Percentiles rank a stretch among this genome's conserved stretches.
Evolutionary conservation across 2,797 vertebrate species (phyloP).

Genomic region (Chrysocyon brachyurus): DNA sequence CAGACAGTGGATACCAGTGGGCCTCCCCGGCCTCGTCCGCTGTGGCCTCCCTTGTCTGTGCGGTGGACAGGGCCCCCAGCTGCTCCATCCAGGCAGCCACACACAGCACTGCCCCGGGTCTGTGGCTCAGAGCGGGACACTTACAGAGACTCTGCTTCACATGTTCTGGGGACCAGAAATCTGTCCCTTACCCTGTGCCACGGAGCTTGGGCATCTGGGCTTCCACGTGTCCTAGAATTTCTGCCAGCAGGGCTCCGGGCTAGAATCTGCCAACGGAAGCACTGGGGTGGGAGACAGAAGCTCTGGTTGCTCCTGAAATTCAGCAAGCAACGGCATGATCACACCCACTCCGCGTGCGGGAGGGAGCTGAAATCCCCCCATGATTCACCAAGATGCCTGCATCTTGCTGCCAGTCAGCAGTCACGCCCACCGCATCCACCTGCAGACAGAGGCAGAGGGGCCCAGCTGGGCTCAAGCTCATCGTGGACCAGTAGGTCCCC

Average conservation of each 20-base stretch:
- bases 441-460: neutral
- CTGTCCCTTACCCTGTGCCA: neutral
- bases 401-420: no score
- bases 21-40: neutral
- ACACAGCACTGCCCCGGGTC: no score
- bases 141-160: neutral
- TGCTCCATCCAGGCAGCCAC: neutral
- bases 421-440: neutral
- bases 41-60: neutral
- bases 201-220: no score
- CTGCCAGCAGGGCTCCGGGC: neutral
- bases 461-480: fast-evolving
- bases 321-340: neutral
- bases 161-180: neutral
- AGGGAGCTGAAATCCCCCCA: no score
- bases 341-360: no score
- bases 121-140: no score
- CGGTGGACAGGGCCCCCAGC: fast-evolving
- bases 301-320: no score
- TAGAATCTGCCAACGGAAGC: neutral
- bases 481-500: fast-evolving
- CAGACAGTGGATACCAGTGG: neutral
- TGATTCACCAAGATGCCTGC: neutral
- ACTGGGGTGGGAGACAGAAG: neutral
- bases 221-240: neutral